Base-by-base conservation (phyloP, 64 coral and sea anemone species). In the Platygyra sinensis region DNA sequence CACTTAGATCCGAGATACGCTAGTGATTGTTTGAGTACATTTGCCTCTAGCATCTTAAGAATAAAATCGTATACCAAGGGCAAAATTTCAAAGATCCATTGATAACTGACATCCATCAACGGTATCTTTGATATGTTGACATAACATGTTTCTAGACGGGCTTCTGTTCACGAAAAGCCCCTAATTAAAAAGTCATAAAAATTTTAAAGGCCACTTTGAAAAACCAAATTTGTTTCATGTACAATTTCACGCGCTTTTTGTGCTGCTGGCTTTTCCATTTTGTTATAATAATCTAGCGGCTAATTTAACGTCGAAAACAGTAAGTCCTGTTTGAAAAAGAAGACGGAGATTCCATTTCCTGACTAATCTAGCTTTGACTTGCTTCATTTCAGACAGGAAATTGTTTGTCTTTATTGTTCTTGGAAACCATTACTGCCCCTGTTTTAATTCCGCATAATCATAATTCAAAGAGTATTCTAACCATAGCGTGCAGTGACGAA, bases 401-500 rank as follows among this genome's bases (percentile, higher is more conserved):
- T 85, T 51, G 67, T 85, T 85, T 42, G 36, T 71, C 24, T 27
- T 69, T 71, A 46, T 85, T 85, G 63, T 85, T 52, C 81, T 51
- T 5, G 31, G 5, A 36, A 65, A 64, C 62, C 81, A 85, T 85
- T 85, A 85, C 42, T 16, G 39, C 22, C 62, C 38, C 55, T 80
- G 78, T 80, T 80, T 80, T 80, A 80, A 72, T 39, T 24, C 38
- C 16, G 74, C 65, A 24, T 71, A 31, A 85, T 85, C 14, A 39
- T 72, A 85, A 85, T 36, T 22, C 18, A 22, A 12, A 51, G 62
- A 4, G 62, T 71, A 50, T 71, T 85, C 22, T 50, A 27, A 27
- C 15, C 62, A 38, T 85, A 42, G 81, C 81, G 81, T 85, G 81
- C 81, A 85, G 67, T 85, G 81, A 72, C 81, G 36, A 85, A 69